Conservation (phyloP, 2,888 invertebrate genomes). For the Drosophila flavopinicola region DNA sequence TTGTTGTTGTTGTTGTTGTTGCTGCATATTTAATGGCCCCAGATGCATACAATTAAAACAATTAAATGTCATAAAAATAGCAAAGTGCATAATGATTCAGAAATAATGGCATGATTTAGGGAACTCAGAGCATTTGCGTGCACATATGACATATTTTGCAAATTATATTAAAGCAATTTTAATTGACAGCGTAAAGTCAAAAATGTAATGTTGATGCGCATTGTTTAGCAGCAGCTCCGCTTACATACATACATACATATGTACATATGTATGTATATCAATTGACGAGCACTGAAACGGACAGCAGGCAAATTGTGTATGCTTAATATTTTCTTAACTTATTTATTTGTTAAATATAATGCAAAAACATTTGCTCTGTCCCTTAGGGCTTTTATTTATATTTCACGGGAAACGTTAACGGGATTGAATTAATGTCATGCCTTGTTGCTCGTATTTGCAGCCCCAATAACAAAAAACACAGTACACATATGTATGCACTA, state of each 20-base stretch:
- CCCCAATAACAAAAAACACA: not conserved
- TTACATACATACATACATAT: too few relatives aligned
- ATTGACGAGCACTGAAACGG: slow-evolving; percentile 1
- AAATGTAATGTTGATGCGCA: not conserved
- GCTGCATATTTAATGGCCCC: slow-evolving; percentile 61
- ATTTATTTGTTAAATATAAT: slow-evolving; percentile 41
- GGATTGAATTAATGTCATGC: slow-evolving; percentile 16
- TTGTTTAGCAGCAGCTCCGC: slow-evolving; percentile 22
- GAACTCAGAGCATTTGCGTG: slow-evolving; percentile 6
- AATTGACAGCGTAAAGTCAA: slow-evolving; percentile 51
- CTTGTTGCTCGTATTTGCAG: slow-evolving; percentile 1
- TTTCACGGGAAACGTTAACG: slow-evolving; percentile 26
- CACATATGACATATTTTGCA: slow-evolving; percentile 55
- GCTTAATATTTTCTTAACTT: slow-evolving; percentile 24
- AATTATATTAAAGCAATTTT: slow-evolving; percentile 52
- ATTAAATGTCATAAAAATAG: slow-evolving; percentile 71
- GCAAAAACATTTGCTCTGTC: slow-evolving; percentile 43
- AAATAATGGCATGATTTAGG: slow-evolving; percentile 62
- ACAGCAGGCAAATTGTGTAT: slow-evolving; percentile 2
- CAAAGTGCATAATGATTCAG: slow-evolving; percentile 44
- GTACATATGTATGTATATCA: too few relatives aligned
- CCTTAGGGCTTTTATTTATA: slow-evolving; percentile 46
- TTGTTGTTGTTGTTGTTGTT: slow-evolving; percentile 25
- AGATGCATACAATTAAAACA: slow-evolving; percentile 68
- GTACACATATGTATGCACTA: not conserved